A percentile compares a stretch with the other conserved stretches of the same genome.
Conservation (phyloP, 2,797 vertebrate species). For the Anguilla obscura region DNA sequence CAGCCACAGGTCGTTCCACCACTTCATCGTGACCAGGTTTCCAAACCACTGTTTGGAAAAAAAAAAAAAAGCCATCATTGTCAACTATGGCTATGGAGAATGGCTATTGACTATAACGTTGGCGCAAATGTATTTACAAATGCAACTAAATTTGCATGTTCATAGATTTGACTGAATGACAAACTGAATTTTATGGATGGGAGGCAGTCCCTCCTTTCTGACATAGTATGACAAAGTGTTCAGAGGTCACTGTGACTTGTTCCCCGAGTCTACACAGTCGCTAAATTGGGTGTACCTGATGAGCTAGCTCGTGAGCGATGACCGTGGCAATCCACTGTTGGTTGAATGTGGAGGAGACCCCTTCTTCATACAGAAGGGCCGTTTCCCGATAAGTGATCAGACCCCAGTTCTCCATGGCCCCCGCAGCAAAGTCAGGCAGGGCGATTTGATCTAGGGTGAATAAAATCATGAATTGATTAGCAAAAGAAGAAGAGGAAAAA, state of each 20-base stretch:
- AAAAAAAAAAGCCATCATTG: background rate
- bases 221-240: background rate
- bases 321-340: constrained; percentile 75
- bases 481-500: background rate
- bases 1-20: constrained; percentile 80
- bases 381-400: constrained; percentile 87
- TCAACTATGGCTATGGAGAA: background rate
- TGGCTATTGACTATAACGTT: background rate
- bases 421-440: constrained; percentile 84
- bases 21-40: constrained; percentile 78
- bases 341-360: constrained; percentile 71
- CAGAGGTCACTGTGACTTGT: background rate
- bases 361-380: constrained; percentile 60
- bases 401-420: constrained; percentile 97
- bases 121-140: background rate
- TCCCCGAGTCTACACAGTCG: background rate
- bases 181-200: background rate
- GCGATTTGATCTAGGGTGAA: constrained; percentile 81
- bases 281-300: constrained; percentile 42
- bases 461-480: background rate
- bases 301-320: constrained; percentile 60
- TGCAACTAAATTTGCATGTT: background rate
- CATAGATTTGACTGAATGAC: background rate
- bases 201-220: background rate
- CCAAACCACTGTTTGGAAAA: constrained; percentile 73